Base-by-base conservation (phyloP, 2,888 invertebrate species). In the Nasonovia ribisnigri region DNA sequence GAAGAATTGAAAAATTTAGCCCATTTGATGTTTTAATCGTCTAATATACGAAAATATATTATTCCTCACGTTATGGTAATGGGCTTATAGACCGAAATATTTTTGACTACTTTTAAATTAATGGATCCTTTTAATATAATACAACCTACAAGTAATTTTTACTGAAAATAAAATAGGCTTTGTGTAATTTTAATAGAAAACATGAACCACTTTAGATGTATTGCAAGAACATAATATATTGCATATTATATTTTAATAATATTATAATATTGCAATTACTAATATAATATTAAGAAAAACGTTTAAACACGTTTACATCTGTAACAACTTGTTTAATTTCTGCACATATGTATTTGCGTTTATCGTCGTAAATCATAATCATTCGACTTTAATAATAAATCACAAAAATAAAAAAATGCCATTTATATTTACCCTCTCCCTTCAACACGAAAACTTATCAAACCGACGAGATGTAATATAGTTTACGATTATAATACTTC, bases 401-500 rank as follows among this genome's bases (percentile, higher is more conserved):
- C 67, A 67, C 11, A 13, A 92, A 51, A 29, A 84, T 51, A 43
- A 92, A 67, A 90, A 84, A 51, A 90, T 48, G 90, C 6, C 26
- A 60, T 87, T 84, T 13, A 10, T 91, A 86, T 92, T 91, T 48
- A 60, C 42, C 60, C 29, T 11, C 24, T 42, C 6, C 20, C 43
- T 24, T 26, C 2, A 26, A 57, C 57, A 48, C 26, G 42, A 20
- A 24, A 13, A 11, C 42, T 67, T 57, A 42, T 51, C 10, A 26
- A 77, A 88, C 36, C 1, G 42, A 88, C 29, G 20, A 88, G 51
- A 54, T 92, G 87, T 88, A 92, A 67, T 67, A 67, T 51, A 51
- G 92, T 88, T 92, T 87, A 87, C 67, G 42, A 87, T 10, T 86
- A 90, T 84, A 48, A 6, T 92, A 36, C 51, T 43, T 89, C 67